Percentiles rank a stretch among this genome's conserved stretches.
Conservation (phyloP, 1,140 invertebrate genomes). For the Caenorhabditis brenneri region DNA sequence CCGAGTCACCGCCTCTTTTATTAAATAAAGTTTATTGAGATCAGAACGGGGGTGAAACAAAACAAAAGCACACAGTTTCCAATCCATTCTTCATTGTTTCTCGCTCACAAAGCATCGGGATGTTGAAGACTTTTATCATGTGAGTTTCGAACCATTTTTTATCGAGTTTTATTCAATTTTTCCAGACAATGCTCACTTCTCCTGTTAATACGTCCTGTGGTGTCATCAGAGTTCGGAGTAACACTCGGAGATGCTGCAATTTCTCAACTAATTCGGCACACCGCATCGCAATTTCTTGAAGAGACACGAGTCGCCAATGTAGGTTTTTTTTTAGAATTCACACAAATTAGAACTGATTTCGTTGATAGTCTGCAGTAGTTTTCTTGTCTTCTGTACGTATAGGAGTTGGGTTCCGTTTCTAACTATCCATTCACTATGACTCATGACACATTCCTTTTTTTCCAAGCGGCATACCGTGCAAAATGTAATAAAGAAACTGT, state of each 20-base stretch:
- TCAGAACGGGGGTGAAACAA: not conserved
- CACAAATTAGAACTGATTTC: not conserved
- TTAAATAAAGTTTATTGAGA: constrained; percentile 17
- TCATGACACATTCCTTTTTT: not conserved
- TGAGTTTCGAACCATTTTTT: not conserved
- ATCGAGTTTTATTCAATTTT: not conserved
- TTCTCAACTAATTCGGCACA: constrained; percentile 50
- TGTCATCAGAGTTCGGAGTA: constrained; percentile 40
- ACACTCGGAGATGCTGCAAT: constrained; percentile 48
- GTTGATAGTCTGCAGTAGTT: not conserved
- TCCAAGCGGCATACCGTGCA: not conserved
- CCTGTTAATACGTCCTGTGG: not conserved
- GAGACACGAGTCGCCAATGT: constrained; percentile 51
- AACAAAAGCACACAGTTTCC: constrained; percentile 15
- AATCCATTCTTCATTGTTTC: not conserved
- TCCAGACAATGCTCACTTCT: constrained; percentile 21
- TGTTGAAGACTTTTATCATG: constrained; percentile 3
- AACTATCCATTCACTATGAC: no score
- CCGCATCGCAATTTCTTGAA: constrained; percentile 42
- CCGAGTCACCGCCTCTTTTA: not conserved
- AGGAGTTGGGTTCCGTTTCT: no score
- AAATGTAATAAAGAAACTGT: not conserved
- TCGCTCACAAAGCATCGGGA: not conserved
- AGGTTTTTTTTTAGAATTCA: not conserved
- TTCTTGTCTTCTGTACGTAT: not conserved